phyloP scores from a whole-genome alignment of 1,140 invertebrate genomes.

The Nephotettix cincticeps region DNA sequence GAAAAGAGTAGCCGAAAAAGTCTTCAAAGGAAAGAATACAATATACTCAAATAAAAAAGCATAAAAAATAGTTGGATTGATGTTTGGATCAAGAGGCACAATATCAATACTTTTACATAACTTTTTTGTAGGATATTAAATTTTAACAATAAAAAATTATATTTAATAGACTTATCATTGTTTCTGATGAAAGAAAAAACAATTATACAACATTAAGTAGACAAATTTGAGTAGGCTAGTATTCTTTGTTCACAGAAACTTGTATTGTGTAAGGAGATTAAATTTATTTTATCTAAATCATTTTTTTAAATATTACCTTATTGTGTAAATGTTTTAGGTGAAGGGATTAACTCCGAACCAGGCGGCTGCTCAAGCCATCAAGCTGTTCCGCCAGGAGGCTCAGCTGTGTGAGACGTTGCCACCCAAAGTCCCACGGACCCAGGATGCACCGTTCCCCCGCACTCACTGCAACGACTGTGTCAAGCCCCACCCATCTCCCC shows the following conservation, averaged over 20 bases:
- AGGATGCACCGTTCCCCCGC: constrained; percentile 33
- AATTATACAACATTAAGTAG: too few relatives aligned
- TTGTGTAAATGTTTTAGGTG: constrained; percentile 53
- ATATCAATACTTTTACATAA: too few relatives aligned
- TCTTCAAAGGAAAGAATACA: too few relatives aligned
- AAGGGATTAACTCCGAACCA: constrained; percentile 79
- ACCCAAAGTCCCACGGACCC: constrained; percentile 68
- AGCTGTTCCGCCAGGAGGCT: constrained; percentile 82
- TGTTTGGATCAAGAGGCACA: too few relatives aligned
- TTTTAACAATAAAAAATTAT: too few relatives aligned
- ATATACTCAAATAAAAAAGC: too few relatives aligned
- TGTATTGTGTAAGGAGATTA: background rate
- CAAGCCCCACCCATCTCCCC: background rate
- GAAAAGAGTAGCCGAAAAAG: too few relatives aligned
- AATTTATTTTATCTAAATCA: background rate
- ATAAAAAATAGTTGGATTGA: too few relatives aligned
- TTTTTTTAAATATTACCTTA: background rate
- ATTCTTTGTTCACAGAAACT: background rate
- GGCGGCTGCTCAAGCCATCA: constrained; percentile 83
- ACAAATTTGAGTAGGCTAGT: background rate
- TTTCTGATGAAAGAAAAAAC: too few relatives aligned
- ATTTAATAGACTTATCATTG: too few relatives aligned
- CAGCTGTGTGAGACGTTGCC: constrained; percentile 73
- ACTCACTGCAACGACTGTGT: background rate
- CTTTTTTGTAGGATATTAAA: too few relatives aligned